Percentiles rank a stretch among this genome's conserved stretches.
Conservation (phyloP, 2,888 invertebrate species). For the Drosophila nr. perissopoda region DNA sequence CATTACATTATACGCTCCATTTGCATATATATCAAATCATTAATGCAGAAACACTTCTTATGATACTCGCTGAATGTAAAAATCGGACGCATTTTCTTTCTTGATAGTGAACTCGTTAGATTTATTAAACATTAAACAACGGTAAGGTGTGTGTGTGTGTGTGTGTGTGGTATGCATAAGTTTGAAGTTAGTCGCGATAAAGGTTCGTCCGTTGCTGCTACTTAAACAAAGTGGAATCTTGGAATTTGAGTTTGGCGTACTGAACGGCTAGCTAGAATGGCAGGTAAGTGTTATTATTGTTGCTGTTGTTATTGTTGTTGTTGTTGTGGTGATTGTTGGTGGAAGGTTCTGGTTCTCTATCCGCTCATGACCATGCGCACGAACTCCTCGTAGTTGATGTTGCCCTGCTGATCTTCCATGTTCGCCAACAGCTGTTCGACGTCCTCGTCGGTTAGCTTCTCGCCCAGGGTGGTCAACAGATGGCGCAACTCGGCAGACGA, state of each 20-base stretch:
- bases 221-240: conserved; percentile 41
- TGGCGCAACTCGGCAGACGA: conserved; percentile 99
- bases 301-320: conserved; percentile 17
- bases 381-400: conserved; percentile 99
- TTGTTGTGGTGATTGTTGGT: conserved; percentile 19
- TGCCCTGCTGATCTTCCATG: conserved; percentile 99
- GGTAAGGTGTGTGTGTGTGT: conserved; percentile 22
- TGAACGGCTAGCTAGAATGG: conserved; percentile 71
- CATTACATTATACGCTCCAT: conserved; percentile 51
- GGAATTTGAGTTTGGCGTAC: conserved; percentile 71
- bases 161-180: conserved; percentile 13
- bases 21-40: conserved; percentile 46
- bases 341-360: conserved; percentile 81
- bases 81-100: neutral
- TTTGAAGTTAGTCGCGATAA: conserved; percentile 34
- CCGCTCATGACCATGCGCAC: conserved; percentile 98
- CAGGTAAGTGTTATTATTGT: conserved; percentile 57
- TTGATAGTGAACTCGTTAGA: conserved; percentile 35
- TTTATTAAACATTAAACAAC: conserved; percentile 38
- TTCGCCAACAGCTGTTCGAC: conserved; percentile 97
- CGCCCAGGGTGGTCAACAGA: conserved; percentile 97
- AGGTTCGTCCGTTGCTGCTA: conserved; percentile 24
- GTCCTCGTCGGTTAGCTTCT: conserved; percentile 98
- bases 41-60: conserved; percentile 75
- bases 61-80: conserved; percentile 37